Conservation (phyloP, 2,113 vertebrate species). For the Gallinago media region DNA sequence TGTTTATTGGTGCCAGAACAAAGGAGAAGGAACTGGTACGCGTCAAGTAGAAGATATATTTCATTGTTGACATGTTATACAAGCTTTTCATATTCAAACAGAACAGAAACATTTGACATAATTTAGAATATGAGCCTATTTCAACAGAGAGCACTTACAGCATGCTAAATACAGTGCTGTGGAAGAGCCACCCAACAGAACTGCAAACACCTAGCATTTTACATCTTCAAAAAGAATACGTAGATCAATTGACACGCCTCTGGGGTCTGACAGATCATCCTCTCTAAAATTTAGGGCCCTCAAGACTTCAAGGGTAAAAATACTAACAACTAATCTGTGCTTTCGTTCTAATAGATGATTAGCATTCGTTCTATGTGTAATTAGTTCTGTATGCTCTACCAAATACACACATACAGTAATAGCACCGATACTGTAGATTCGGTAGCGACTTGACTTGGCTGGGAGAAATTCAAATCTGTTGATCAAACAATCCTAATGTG, state of each 20-base stretch:
- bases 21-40: slow-evolving; percentile 70
- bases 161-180: slow-evolving; percentile 77
- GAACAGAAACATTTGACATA: slow-evolving; percentile 75
- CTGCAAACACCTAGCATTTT: slow-evolving; percentile 71
- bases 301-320: slow-evolving; percentile 76
- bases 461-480: slow-evolving; percentile 71
- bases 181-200: slow-evolving; percentile 70
- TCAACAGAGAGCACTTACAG: slow-evolving; percentile 79
- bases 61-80: slow-evolving; percentile 72
- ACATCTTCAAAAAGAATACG: slow-evolving; percentile 71
- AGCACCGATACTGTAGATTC: slow-evolving; percentile 74
- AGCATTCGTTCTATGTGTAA: slow-evolving; percentile 80
- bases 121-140: slow-evolving; percentile 78
- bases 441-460: slow-evolving; percentile 47
- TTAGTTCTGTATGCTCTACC: slow-evolving; percentile 78
- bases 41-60: slow-evolving; percentile 64
- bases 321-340: slow-evolving; percentile 82
- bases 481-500: slow-evolving; percentile 81
- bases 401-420: slow-evolving; percentile 76
- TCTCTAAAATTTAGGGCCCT: slow-evolving; percentile 76
- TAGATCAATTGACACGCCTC: slow-evolving; percentile 71
- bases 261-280: slow-evolving; percentile 69
- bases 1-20: slow-evolving; percentile 66
- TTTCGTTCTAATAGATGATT: slow-evolving; percentile 83
- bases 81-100: slow-evolving; percentile 73